Base-by-base conservation (phyloP, 1,140 invertebrate genomes). In the Hypsibius dujardini region DNA sequence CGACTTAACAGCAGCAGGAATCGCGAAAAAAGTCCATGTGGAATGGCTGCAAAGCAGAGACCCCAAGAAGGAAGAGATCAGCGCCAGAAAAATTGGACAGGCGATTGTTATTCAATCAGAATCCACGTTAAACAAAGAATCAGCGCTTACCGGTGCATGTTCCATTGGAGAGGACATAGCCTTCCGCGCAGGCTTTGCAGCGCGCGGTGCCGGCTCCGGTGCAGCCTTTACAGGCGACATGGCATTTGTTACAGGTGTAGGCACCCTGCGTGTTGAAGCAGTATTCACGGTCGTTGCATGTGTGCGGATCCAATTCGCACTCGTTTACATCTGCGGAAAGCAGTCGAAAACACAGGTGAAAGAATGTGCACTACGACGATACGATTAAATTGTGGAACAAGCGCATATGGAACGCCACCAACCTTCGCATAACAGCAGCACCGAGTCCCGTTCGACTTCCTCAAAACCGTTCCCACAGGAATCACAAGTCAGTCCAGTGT, bases 181-280 rank as follows among this genome's bases (percentile, higher is more conserved):
- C 62, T 15, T 67, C 62, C 62, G 62, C 62, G 42, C 62, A 67
- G 42, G 12, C 45, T 3, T 45, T 12, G 42, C 62, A 67, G 3
- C 42, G 12, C 42, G 12, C 62, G 12, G 62, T 42, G 12, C 62
- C 62, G 42, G 62, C 12, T 15, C 62, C 62, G 12, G 62, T 15
- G 42, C 62, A 67, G 42, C 62, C 62, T 15, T 67, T 12, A 42
- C 62, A 59, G 46, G 47, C 74, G 71, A 72, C 1, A 69, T 74
- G 71, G 60, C 72, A 73, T 78, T 79, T 75, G 74, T 87, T 79
- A 80, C 95, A 98, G 40, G 82, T 79, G 78, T 86, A 94, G 0
- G 89, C 88, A 46, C 95, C 95, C 74, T 91, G 87, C 59, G 86
- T 89, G 79, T 98, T 98, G 1, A 92, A 82, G 78, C 95, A 98